Evolutionary conservation across 2,888 invertebrate genomes (phyloP).

Genomic region (Nemoura dubitans): DNA sequence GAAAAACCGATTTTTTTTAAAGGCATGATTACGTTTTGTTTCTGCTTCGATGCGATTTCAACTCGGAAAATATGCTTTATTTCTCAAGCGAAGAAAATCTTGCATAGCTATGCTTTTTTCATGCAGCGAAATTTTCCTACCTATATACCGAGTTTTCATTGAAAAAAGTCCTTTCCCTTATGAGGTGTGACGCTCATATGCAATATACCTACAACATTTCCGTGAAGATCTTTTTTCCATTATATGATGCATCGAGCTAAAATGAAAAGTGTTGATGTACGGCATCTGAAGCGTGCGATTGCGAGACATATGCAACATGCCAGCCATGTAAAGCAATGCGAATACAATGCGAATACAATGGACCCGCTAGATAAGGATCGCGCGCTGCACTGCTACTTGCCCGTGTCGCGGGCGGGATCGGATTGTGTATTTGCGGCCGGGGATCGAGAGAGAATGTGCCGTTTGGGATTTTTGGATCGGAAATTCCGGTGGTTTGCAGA

Average conservation of each 20-base stretch:
- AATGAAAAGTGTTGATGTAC: not conserved
- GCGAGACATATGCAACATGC: not conserved
- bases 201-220: no score
- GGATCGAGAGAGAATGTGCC: not conserved
- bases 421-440: not conserved
- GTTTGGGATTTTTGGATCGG: not conserved
- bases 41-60: no score
- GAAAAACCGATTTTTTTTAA: no score
- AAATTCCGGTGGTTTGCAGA: slow-evolving; percentile 12
- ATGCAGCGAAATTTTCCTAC: no score
- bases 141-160: no score
- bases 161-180: no score
- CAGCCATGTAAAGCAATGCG: not conserved
- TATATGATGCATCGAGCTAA: not conserved
- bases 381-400: not conserved
- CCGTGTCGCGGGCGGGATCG: not conserved
- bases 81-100: no score
- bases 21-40: no score
- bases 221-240: no score
- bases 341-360: not conserved
- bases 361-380: not conserved
- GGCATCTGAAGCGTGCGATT: not conserved
- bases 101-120: no score
- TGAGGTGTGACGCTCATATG: no score
- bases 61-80: no score